Evolutionary conservation across 2,797 vertebrate species (phyloP), one percentile per base, ranked within the genome.

Genomic region (Limnodromus scolopaceus): DNA sequence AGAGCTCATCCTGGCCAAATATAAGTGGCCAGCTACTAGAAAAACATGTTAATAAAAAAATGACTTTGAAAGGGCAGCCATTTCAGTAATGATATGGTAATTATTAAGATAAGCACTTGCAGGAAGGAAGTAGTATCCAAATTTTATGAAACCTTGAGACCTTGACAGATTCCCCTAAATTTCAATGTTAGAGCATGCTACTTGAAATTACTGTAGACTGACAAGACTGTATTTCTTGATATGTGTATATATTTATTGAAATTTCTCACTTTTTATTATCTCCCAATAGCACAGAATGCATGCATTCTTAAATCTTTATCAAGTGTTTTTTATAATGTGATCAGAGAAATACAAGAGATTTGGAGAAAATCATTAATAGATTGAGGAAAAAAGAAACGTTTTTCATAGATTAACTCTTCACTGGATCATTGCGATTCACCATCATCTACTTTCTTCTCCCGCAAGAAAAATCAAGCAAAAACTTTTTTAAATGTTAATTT

Each of bases 91-190:
- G 46, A 78, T 72, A 78, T 23, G 18, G 41, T 85, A 91, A 83
- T 89, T 89, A 75, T 85, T 81, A 94, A 94, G 49, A 76, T 86
- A 93, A 86, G 53, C n/a, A 94, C 63, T 92, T 76, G 27, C 38
- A 92, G 34, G 46, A 70, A 87, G 64, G 45, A 94, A 78, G 19
- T 69, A 76, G 32, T 28, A 60, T 61, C 72, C 58, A 86, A 84
- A 90, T 86, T 64, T 92, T 84, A 78, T 88, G 49, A 90, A 92
- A 87, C 34, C 46, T 46, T 69, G 36, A 82, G 65, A 82, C 25
- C 46, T 65, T 86, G 53, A 71, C 85, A 81, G 15, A 72, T 82
- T 93, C 3, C 3, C 51, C 49, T 90, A 79, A 49, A 84, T 65
- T 93, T 65, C 32, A 51, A 81, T 75, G 38, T 84, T 83, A 82